phyloP scores from a whole-genome alignment of 2,888 invertebrate genomes.

The Ophion ventricosus region DNA sequence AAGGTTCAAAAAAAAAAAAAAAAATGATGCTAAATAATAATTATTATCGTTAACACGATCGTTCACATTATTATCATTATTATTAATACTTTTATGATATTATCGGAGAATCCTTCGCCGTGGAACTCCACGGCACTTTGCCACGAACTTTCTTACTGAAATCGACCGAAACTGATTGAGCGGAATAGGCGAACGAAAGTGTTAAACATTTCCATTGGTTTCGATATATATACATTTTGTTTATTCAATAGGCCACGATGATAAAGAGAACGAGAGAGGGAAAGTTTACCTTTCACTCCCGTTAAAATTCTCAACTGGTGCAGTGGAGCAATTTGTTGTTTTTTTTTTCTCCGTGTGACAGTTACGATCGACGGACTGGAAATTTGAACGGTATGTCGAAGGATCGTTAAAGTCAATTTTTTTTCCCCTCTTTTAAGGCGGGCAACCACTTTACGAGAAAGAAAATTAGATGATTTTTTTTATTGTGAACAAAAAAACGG shows the following conservation, averaged over 20 bases:
- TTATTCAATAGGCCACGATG: constrained; percentile 17
- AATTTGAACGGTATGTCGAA: not conserved
- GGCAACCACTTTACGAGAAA: too few species aligned
- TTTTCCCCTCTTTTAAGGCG: too few species aligned
- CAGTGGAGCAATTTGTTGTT: not conserved
- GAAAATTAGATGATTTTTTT: too few species aligned
- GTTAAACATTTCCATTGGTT: constrained; percentile 5
- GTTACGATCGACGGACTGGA: not conserved
- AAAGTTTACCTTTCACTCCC: constrained; percentile 49
- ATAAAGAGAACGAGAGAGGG: constrained; percentile 11
- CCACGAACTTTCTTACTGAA: constrained; percentile 17
- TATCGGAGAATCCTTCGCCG: not conserved
- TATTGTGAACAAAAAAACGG: too few species aligned
- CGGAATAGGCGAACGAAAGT: constrained; percentile 12
- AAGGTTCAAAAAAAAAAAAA: too few species aligned
- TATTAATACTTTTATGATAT: not conserved
- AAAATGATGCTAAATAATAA: too few species aligned
- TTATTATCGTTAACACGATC: too few species aligned
- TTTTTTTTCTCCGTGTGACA: constrained; percentile 31
- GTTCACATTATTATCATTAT: not conserved
- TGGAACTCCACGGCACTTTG: constrained; percentile 7
- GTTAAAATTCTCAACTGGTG: constrained; percentile 3
- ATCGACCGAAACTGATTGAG: constrained; percentile 1
- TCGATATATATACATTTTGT: constrained; percentile 17
- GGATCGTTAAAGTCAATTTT: not conserved